Evolutionary conservation across 2,113 vertebrate species (phyloP), one percentile per base, ranked within the genome.

Genomic region (Mus musculus): DNA sequence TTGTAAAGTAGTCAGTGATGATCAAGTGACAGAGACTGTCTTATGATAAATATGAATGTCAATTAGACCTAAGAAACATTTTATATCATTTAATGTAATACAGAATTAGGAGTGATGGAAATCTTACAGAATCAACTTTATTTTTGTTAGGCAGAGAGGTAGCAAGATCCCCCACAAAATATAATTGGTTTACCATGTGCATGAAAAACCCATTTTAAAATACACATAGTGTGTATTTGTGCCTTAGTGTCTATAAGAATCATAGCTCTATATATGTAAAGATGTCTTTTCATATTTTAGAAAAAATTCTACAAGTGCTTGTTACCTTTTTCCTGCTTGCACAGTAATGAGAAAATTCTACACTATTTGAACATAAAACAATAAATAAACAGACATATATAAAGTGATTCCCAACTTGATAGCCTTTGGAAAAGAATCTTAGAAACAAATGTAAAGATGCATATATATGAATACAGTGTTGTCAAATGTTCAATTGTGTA

Each of bases 51-150:
- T 52, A 89, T 91, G 63, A 72, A 69, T 91, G 26, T 14, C 52
- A 93, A 95, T 91, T 80, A 92, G n/a, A 30, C 36, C 88, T 87
- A 87, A 94, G 91, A 76, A 96, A 69, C 17, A 52, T 7, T 81
- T 54, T 86, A 39, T 16, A n/a, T 42, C 39, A 82, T 59, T 82
- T 61, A 56, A 39, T 59, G 54, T 24, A 24, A 61, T 63, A 22
- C 56, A 61, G 7, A 7, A 1, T 89, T 54, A 78, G 42, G 72
- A 22, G 30, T 92, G 92, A 80, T 94, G 56, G 30, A 76, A 72
- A 56, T 71, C 24, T 95, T 89, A 82, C 28, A 73, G 10, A 63
- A 95, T 33, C 89, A 61, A 7, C 56, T 77, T 93, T 49, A 30
- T 92, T 92, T 92, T 85, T 82, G 13, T 84, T 59, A 92, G 39